Base-by-base conservation (phyloP, 2,113 vertebrate genomes). In the Nothoprocta perdicaria region DNA sequence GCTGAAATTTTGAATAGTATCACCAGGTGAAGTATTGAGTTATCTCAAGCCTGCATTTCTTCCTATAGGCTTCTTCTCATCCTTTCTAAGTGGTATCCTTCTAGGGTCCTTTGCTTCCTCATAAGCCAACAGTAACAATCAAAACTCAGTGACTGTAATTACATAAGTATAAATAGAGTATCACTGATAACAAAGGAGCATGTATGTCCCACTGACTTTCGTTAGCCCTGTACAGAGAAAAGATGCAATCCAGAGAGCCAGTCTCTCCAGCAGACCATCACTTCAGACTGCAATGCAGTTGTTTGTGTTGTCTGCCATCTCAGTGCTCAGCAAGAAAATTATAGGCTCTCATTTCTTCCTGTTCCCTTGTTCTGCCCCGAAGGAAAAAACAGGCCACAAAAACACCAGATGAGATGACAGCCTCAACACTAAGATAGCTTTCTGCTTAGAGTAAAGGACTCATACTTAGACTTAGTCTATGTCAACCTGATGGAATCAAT, bases 381-480 rank as follows among this genome's bases (percentile, higher is more conserved):
- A 38, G 29, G 45, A 86, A 7, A 23, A 85, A 21, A 8, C 63
- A 89, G 48, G 26, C n/a, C 77, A 55, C 0, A 0, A 43, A 55
- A 72, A 88, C 80, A 35, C 26, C 21, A 80, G 84, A 63, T 4
- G 27, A 0, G 0, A 57, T 0, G 0, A n/a, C 6, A 61, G 1
- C 58, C 22, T 8, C 41, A 35, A 92, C 43, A 62, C 76, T 19
- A 52, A 43, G 33, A 80, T 80, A 65, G 85, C 31, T 43, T 85
- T 74, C 75, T 65, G 9, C 66, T 65, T 29, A 62, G 63, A 40
- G 77, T 1, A 1, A 83, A 71, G 26, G 21, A 24, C 14, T 71
- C 21, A 24, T 22, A 13, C 19, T 80, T 69, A 92, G 40, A 40
- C 17, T 53, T 60, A 12, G 2, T 45, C 26, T 83, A 9, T 3